These are phyloP conservation scores for Amphibalanus amphitrite DNA, from an alignment of 1,140 invertebrate species.

Conservation along the genomic window DNA sequence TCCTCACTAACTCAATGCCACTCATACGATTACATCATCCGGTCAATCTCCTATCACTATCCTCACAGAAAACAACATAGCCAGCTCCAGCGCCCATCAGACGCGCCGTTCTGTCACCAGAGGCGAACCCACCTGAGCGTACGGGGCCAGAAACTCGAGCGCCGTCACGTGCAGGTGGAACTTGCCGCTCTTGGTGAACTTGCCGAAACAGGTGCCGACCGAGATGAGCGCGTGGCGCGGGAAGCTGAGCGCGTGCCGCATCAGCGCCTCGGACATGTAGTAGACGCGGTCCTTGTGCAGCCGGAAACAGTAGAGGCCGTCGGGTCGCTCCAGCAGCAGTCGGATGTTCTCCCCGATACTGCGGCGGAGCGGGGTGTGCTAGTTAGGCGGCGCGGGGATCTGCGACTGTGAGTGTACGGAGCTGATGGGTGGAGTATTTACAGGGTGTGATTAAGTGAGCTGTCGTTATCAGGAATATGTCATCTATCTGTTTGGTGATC, in stretches of 20 bases:
- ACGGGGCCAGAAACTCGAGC: conserved; percentile 91
- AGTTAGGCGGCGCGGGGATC: not conserved
- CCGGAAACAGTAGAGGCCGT: conserved; percentile 91
- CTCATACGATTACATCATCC: too few relatives aligned
- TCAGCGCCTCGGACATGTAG: conserved; percentile 69
- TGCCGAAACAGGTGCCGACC: conserved; percentile 93
- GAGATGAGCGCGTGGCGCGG: conserved; percentile 58
- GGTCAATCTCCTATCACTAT: too few relatives aligned
- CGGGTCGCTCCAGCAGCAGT: conserved; percentile 82
- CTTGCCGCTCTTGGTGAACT: conserved; percentile 93
- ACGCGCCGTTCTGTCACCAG: too few relatives aligned
- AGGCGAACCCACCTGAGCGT: conserved; percentile 75
- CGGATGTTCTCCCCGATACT: conserved; percentile 94
- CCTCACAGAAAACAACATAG: too few relatives aligned
- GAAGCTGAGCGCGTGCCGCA: conserved; percentile 38
- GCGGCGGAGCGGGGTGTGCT: conserved; percentile 17
- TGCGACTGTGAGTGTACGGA: conserved; percentile 5
- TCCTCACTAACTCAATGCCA: too few relatives aligned
- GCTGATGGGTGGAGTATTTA: not conserved
- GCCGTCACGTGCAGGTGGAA: conserved; percentile 90
- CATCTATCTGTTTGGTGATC: conserved; percentile 1
- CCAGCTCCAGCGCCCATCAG: too few relatives aligned
- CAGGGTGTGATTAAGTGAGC: conserved; percentile 6
- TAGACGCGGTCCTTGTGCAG: conserved; percentile 83
- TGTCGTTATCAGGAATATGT: not conserved